Percentiles rank a stretch among this genome's conserved stretches.
These are phyloP conservation scores for Galago senegalensis DNA, from an alignment of 2,797 vertebrate genomes.

Conservation along the genomic window DNA sequence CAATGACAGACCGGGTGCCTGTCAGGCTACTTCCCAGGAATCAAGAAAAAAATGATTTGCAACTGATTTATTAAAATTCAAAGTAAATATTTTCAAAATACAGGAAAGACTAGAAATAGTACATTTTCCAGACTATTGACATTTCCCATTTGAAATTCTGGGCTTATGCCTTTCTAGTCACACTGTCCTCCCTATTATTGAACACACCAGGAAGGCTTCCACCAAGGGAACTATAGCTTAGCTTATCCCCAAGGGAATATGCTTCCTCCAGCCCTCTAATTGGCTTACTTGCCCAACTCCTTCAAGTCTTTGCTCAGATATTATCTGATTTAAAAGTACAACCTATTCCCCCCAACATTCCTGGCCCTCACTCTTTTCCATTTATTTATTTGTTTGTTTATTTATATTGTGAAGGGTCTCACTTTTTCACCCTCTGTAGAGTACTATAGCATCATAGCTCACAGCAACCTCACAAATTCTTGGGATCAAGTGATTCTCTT, in stretches of 20 bases:
- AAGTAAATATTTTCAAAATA: constrained; percentile 55
- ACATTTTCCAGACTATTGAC: not conserved
- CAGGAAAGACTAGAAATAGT: not conserved
- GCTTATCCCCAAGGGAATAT: not conserved
- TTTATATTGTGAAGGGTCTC: not conserved
- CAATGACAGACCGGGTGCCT: not conserved
- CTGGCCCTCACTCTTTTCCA: not conserved
- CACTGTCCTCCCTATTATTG: not conserved
- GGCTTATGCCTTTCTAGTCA: not conserved
- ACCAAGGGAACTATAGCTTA: fast-evolving
- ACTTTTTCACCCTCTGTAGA: too few species aligned
- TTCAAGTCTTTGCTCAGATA: not conserved
- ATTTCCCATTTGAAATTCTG: not conserved
- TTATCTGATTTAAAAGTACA: not conserved
- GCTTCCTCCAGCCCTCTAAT: not conserved
- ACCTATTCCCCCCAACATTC: fast-evolving
- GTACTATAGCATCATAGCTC: too few species aligned
- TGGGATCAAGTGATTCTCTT: too few species aligned
- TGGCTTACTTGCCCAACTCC: not conserved
- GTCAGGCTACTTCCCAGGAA: not conserved
- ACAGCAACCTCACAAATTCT: too few species aligned
- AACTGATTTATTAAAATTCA: constrained; percentile 40
- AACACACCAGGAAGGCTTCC: not conserved
- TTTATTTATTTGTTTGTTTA: too few species aligned
- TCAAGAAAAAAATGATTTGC: constrained; percentile 53